Conservation (phyloP, 1,140 invertebrate species). For the Saccostrea glomerata region DNA sequence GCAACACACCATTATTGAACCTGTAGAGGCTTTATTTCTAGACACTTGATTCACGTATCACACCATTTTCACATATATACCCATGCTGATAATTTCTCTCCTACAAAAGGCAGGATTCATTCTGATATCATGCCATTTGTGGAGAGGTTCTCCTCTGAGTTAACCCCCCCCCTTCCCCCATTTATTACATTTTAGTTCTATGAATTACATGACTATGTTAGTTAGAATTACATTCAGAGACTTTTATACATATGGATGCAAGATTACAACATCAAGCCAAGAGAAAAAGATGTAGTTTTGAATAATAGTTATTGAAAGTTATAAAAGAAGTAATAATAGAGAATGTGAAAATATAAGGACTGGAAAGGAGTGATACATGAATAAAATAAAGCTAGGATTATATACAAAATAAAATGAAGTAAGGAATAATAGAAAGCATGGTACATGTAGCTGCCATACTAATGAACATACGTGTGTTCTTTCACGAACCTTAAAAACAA, state of each 20-base stretch:
- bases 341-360: neutral
- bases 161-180: neutral
- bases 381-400: neutral
- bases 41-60: neutral
- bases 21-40: no score
- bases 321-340: neutral
- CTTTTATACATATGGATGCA: neutral
- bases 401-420: neutral
- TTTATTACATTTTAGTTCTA: neutral
- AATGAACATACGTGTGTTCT: conserved; percentile 22
- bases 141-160: neutral
- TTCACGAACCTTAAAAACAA: conserved; percentile 37
- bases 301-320: neutral
- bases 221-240: neutral
- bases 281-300: neutral
- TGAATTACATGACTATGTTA: neutral
- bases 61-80: neutral
- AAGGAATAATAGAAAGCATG: neutral
- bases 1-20: neutral
- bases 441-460: neutral
- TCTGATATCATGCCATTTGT: neutral
- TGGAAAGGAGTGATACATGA: neutral
- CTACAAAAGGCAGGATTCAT: neutral
- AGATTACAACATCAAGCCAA: neutral
- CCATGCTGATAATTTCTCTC: neutral